Evolutionary conservation across 2,888 invertebrate genomes (phyloP), one percentile per base, ranked within the genome.

Genomic region (Drosophila atripex): DNA sequence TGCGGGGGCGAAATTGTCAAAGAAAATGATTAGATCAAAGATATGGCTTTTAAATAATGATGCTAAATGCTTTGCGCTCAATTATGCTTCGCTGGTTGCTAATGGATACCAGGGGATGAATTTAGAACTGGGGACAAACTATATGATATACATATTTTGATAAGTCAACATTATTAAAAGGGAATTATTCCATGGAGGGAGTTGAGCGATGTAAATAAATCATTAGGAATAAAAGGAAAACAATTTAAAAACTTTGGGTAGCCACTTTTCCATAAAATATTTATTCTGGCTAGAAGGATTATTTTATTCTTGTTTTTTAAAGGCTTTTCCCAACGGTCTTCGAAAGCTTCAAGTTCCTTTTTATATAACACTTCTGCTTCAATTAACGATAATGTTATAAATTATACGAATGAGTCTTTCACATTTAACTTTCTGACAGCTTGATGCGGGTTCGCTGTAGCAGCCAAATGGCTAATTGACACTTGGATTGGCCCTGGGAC

Each of bases 371-470:
- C 54, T 60, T 69, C 68, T 77, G 55, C 78, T 78, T 84, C 80
- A 84, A 85, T 84, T 85, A 76, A 72, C 71, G 74, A 75, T 84
- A 85, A 84, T 84, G 79, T 78, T 74, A 82, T 79, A 78, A 84
- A 76, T 84, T 75, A 82, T 79, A 74, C 73, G 83, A 84, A 78
- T 74, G 80, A 71, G 82, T 75, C 82, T 83, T 85, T 75, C 74
- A 79, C 83, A 85, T 85, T 84, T 77, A 79, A 85, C 85, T 82
- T 84, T 83, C 76, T 84, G 83, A 84, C 83, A 84, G 83, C 71
- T 79, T 84, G 85, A 84, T 85, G 83, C 79, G 79, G 83, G 83
- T 84, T 54, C 70, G 71, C 51, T 72, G 79, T 76, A 73, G 51
- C 71, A 72, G 75, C 77, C 83, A 73, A 77, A 73, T 68, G 80